Evolutionary conservation across 2,797 vertebrate genomes (phyloP).

Genomic region (Sebastes oblongus): DNA sequence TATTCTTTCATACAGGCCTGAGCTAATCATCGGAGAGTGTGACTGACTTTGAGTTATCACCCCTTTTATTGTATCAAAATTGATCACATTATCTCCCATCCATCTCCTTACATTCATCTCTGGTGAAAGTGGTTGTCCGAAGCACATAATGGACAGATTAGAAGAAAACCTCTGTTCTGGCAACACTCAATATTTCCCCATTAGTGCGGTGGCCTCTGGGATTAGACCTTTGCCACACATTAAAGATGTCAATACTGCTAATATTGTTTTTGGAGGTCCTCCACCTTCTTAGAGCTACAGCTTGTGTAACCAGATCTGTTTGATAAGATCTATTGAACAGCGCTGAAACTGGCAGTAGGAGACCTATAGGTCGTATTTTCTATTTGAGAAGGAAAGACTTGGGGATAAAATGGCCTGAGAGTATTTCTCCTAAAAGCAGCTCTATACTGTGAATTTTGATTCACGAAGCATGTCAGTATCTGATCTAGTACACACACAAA

Average conservation of each 20-base stretch:
- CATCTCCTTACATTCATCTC: slow-evolving; percentile 65
- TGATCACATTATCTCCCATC: slow-evolving; percentile 72
- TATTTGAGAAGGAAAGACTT: slow-evolving; percentile 37
- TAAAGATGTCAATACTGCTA: slow-evolving; percentile 83
- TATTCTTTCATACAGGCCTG: slow-evolving; percentile 58
- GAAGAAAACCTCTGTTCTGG: slow-evolving; percentile 76
- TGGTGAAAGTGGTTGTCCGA: slow-evolving; percentile 69
- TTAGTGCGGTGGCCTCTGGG: slow-evolving; percentile 77
- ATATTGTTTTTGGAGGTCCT: slow-evolving; percentile 78
- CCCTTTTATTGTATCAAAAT: slow-evolving; percentile 76
- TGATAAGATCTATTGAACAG: slow-evolving; percentile 71
- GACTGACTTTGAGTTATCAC: slow-evolving; percentile 77
- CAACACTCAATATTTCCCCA: slow-evolving; percentile 85
- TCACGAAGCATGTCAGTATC: background rate
- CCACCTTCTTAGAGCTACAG: slow-evolving; percentile 66
- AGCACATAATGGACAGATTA: slow-evolving; percentile 78
- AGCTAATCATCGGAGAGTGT: slow-evolving; percentile 65
- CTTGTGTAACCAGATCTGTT: slow-evolving; percentile 72
- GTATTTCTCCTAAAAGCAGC: slow-evolving; percentile 4
- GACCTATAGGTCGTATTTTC: slow-evolving; percentile 45
- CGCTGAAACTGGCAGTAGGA: slow-evolving; percentile 49
- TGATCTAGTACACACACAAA: background rate
- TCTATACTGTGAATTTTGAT: background rate
- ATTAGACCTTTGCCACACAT: slow-evolving; percentile 82
- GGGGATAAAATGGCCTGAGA: slow-evolving; percentile 15